Base-by-base conservation (phyloP, 2,797 vertebrate genomes). In the Poeciliopsis presidionis region DNA sequence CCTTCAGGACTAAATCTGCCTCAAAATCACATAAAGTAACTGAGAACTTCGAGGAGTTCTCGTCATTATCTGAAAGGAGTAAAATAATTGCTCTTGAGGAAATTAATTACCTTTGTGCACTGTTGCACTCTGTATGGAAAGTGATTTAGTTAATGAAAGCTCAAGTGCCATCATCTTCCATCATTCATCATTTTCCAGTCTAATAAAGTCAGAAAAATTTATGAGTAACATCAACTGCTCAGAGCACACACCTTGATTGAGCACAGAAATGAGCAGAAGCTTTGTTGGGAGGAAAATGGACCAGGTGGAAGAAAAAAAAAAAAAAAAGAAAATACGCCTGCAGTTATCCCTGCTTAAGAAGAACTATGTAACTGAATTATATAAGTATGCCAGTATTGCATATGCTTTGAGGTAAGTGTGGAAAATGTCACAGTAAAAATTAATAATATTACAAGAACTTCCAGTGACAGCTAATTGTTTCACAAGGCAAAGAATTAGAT, bases 61-160 rank as follows among this genome's bases (percentile, higher is more conserved):
- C 90, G 90, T 92, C 89, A 92, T 94, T 91, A 94, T 93, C 89
- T 94, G 85, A 92, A 91, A 88, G 87, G 82, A 88, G 87, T 87
- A 92, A 91, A 95, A 94, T 94, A 94, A 95, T 94, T 93, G 95
- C 94, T 95, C 95, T 96, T 95, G 93, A 94, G 92, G 88, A 95
- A 95, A 95, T 95, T 94, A 96, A 96, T 96, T 95, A 95, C 94
- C 89, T 90, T 87, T 93, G 91, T 90, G 88, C 92, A 89, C 88
- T 82, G 91, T 90, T 89, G 88, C 90, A 84, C 93, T 90, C 75
- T 89, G 78, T 81, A 85, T 79, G 83, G 82, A 87, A 91, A 90
- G 91, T 89, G 91, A 91, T 91, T 92, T 90, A 80, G 92, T 91
- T 94, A 94, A 95, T 94, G 88, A 90, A 91, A 92, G 85, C 87